Evolutionary conservation across 2,113 vertebrate genomes (phyloP).

Genomic region (Dipodomys merriami): DNA sequence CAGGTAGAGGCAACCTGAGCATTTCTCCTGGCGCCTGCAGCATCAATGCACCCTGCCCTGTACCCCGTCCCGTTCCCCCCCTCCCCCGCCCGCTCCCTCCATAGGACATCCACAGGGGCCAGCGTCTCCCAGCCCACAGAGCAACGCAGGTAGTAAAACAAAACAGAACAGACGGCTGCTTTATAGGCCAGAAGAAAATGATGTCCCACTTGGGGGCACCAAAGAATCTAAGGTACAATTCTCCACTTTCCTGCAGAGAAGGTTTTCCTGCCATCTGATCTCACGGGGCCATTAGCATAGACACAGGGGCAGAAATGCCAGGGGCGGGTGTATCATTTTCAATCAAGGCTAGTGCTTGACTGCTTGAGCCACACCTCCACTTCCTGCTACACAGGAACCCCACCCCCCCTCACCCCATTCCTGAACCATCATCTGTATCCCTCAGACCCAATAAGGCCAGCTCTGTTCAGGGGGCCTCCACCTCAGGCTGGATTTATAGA

Average conservation of each 20-base stretch:
- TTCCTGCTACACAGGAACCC: too few species aligned
- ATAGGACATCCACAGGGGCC: background rate
- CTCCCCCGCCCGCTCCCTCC: too few species aligned
- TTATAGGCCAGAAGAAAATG: constrained; percentile 44
- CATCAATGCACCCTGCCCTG: background rate
- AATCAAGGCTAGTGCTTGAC: background rate
- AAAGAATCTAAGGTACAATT: constrained; percentile 8
- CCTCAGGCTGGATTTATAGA: background rate
- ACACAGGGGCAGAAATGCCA: constrained; percentile 7
- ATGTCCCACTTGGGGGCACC: constrained; percentile 56
- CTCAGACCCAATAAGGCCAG: background rate
- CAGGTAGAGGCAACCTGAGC: background rate
- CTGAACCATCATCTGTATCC: background rate
- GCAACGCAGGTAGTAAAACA: constrained; percentile 24
- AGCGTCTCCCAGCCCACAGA: background rate
- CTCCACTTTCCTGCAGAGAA: constrained; percentile 14
- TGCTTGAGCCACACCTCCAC: too few species aligned
- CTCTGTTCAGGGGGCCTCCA: background rate
- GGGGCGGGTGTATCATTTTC: background rate
- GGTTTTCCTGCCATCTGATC: constrained; percentile 16
- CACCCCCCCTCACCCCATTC: background rate
- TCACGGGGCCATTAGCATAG: background rate
- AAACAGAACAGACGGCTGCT: constrained; percentile 41
- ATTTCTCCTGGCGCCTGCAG: background rate
- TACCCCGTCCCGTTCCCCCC: too few species aligned